Percentiles rank a stretch among this genome's conserved stretches.
Conservation (phyloP, 1,140 invertebrate species). For the Ladona fulva region DNA sequence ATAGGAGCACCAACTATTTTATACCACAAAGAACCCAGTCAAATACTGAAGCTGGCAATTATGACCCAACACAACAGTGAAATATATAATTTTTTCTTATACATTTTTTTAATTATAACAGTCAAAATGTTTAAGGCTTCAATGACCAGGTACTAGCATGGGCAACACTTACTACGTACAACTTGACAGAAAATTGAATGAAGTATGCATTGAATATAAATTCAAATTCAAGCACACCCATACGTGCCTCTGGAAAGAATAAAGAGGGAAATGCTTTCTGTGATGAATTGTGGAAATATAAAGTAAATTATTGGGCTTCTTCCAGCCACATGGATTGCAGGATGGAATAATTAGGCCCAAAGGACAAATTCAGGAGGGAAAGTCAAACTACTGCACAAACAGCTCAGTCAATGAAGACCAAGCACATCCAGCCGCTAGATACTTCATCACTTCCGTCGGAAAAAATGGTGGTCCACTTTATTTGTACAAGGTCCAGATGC, state of each 20-base stretch:
- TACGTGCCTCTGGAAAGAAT: not conserved
- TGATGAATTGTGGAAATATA: not conserved
- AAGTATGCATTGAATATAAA: not conserved
- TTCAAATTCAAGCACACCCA: not conserved
- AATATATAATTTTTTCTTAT: not conserved
- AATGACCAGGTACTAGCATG: constrained; percentile 4
- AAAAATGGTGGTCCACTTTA: not conserved
- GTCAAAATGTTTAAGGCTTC: not conserved
- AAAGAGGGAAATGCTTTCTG: not conserved
- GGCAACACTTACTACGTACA: not conserved
- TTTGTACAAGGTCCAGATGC: not conserved
- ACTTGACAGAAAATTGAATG: not conserved
- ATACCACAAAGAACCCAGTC: constrained; percentile 4
- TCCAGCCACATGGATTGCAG: not conserved
- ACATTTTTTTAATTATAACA: not conserved
- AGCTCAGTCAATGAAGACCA: not conserved
- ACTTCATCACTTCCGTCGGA: no score
- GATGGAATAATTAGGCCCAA: not conserved
- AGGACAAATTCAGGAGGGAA: not conserved
- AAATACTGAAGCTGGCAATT: constrained; percentile 1
- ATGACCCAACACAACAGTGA: not conserved
- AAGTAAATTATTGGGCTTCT: not conserved
- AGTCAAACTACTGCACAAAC: not conserved
- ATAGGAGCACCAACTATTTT: constrained; percentile 9
- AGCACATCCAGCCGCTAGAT: not conserved